Base-by-base conservation (phyloP, 1,140 invertebrate species). In the Scaptomyza montana region DNA sequence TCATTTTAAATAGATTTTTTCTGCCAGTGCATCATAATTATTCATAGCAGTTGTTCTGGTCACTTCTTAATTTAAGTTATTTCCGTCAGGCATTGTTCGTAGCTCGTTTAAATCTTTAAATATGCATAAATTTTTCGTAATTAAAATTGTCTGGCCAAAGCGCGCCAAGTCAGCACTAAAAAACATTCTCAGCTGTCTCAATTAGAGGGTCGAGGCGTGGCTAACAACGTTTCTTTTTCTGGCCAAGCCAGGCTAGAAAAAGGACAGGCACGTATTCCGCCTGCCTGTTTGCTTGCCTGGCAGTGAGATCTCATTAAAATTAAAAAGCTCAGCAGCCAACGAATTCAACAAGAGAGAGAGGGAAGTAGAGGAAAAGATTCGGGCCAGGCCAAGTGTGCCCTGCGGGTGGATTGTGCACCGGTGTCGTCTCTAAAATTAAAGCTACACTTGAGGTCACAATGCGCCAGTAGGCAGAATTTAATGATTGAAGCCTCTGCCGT, bases 281-380 rank as follows among this genome's bases (percentile, higher is more conserved):
- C 33, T 9, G 33, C 33, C 33, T 36, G 30, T 6, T 6, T 33
- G 82, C 64, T 43, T 66, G 41, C 13, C 76, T 79, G 72, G 59
- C 82, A 82, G 75, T 82, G 84, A 86, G 82, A 86, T 86, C 82
- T 86, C 82, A 86, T 86, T 86, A 86, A 86, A 86, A 86, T 86
- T 86, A 86, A 86, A 86, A 86, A 86, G 82, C 84, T 78, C 75
- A 47, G 78, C 51, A 60, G 50, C 56, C 67, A 56, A 61, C 36
- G 21, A 12, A n/a, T 10, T 1, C 12, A 62, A 63, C 57, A 41
- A 12, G 10, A 4, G 9, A 10, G 56, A 51, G 30, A 36, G 3
- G 9, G 33, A 9, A 7, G 9, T 6, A 36, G 33, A 36, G 33
- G 5, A 33, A 8, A 9, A 30, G 77, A 75, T 71, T 78, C 63